Base-by-base conservation (phyloP, 2,888 invertebrate genomes). In the Rapana venosa region DNA sequence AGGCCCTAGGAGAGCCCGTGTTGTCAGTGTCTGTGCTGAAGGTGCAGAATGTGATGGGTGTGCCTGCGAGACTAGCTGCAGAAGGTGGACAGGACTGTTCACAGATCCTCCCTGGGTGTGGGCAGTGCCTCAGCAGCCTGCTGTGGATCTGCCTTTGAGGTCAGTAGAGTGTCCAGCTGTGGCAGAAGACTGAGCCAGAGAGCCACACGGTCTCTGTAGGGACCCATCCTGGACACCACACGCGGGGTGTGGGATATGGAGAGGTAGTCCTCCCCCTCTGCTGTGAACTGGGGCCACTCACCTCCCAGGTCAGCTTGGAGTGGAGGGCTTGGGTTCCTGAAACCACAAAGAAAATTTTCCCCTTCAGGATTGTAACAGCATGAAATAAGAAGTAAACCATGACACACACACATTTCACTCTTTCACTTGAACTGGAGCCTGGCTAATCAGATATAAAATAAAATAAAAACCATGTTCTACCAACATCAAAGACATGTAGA, bases 141-240 rank as follows among this genome's bases (percentile, higher is more conserved):
- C 61, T 22, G 47, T 22, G 81, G 36, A 20, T 61, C 66, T 32
- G 22, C 11, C 35, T n/a, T 30, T 32, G 86, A 32, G 32, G 86
- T 66, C 35, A 35, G 20, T 22, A 35, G 20, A 6, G 61, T 22
- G 20, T 17, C 32, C 47, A 89, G 66, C 26, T 85, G 35, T n/a
- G 89, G 89, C 26, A 89, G 30, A 15, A 85, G 89, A 20, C 74
- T 56, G 30, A 74, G 30, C 89, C 89, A 89, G 74, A 85, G 32
- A 8, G 89, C 85, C 56, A 70, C 35, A 0, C 89, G 70, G 35
- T 89, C 89, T 13, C 58, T 36, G 61, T 84, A 74, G 15, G 61
- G 86, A 5, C 86, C 86, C 26, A 85, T 70, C n/a, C 74, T 35
- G 15, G 35, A 11, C 58, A 56, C 58, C 61, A 89, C 74, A 15